A percentile compares a stretch with the other conserved stretches of the same genome.
These are phyloP conservation scores for Myotis yumanensis DNA, from an alignment of 2,113 vertebrate genomes.

Conservation along the genomic window DNA sequence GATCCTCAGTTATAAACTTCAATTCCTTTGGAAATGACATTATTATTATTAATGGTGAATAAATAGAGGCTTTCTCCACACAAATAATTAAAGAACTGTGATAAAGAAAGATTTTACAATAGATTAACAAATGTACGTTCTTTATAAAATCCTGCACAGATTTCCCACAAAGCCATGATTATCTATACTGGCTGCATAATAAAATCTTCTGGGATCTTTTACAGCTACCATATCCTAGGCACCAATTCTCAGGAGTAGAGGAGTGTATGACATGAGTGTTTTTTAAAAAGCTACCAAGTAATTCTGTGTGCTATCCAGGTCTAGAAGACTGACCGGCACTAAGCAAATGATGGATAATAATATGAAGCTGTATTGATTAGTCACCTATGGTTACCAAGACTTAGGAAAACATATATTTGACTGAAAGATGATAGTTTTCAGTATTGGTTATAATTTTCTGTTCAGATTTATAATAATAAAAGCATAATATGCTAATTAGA, in stretches of 20 bases:
- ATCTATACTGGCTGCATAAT: neutral
- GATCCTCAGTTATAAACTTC: neutral
- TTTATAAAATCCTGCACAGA: neutral
- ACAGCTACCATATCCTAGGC: neutral
- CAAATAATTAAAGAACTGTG: neutral
- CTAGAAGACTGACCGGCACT: neutral
- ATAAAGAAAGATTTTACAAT: neutral
- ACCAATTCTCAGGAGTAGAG: neutral
- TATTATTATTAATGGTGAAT: slow-evolving; percentile 26
- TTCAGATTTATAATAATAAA: neutral
- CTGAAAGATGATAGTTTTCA: neutral
- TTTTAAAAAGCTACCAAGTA: neutral
- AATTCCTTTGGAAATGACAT: neutral
- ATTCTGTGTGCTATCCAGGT: neutral
- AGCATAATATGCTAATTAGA: too few relatives aligned
- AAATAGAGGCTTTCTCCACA: neutral
- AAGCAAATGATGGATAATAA: neutral
- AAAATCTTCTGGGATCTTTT: neutral
- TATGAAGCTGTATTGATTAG: neutral
- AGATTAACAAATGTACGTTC: neutral
- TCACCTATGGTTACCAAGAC: neutral
- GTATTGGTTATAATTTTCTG: neutral
- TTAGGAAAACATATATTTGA: neutral
- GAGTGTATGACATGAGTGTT: neutral
- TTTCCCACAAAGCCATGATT: neutral